Percentiles rank a stretch among this genome's conserved stretches.
Conservation (phyloP, 2,888 invertebrate genomes). For the Rhagonycha fulva region DNA sequence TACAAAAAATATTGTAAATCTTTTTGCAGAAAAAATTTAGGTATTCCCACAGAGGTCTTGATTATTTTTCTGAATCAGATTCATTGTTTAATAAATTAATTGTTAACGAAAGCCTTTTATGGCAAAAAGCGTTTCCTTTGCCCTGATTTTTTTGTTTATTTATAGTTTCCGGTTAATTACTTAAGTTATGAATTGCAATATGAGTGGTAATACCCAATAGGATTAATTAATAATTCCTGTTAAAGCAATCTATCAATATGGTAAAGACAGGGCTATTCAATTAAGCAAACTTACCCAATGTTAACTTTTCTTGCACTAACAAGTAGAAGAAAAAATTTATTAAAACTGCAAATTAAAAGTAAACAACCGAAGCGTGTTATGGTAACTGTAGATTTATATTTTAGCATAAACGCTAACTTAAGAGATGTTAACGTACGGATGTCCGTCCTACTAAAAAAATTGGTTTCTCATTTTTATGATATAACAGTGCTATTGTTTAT, state of each 20-base stretch:
- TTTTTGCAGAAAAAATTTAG: too few relatives aligned
- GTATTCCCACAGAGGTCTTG: constrained; percentile 4
- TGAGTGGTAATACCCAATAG: too few relatives aligned
- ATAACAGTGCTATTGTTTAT: constrained; percentile 25
- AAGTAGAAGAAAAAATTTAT: neutral
- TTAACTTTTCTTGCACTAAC: neutral
- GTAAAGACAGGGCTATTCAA: neutral
- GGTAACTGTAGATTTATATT: neutral
- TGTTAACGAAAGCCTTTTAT: too few relatives aligned
- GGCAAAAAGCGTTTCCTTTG: too few relatives aligned
- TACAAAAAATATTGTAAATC: too few relatives aligned
- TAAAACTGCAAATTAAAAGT: neutral
- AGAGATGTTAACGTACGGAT: constrained; percentile 28
- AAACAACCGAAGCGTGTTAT: neutral
- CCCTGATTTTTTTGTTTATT: too few relatives aligned
- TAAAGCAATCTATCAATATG: too few relatives aligned
- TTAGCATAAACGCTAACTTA: constrained; percentile 16
- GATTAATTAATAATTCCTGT: too few relatives aligned
- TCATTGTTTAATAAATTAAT: neutral
- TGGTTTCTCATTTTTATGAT: constrained; percentile 21
- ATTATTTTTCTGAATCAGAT: constrained; percentile 18
- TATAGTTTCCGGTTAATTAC: neutral
- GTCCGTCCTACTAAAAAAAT: constrained; percentile 32
- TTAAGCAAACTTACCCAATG: neutral
- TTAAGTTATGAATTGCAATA: neutral